These are phyloP conservation scores for Drosophila subquinaria DNA, from an alignment of 2,888 invertebrate genomes.

Conservation along the genomic window DNA sequence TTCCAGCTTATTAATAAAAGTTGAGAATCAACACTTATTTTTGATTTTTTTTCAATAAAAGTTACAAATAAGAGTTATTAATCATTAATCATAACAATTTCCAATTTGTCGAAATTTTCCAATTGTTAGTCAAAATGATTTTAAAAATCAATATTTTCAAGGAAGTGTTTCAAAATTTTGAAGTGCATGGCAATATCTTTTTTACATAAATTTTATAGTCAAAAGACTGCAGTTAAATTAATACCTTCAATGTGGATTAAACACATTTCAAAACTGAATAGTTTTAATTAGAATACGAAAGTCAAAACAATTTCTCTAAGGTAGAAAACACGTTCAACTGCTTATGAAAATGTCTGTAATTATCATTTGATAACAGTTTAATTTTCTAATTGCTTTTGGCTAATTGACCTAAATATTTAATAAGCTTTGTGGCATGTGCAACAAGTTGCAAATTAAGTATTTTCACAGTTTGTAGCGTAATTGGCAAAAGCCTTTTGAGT, in stretches of 20 bases:
- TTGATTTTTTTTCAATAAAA: too few species aligned
- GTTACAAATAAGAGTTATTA: too few species aligned
- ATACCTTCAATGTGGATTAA: background rate
- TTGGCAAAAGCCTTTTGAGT: slow-evolving; percentile 31
- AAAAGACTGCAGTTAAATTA: too few species aligned
- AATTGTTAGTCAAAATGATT: too few species aligned
- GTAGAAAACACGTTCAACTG: background rate
- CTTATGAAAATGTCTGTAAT: background rate
- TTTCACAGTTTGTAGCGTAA: slow-evolving; percentile 35
- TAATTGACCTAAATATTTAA: slow-evolving; percentile 39
- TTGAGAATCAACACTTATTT: too few species aligned
- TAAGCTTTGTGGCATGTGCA: slow-evolving; percentile 33
- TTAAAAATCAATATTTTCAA: too few species aligned
- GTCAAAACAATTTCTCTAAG: background rate
- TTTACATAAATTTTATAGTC: too few species aligned
- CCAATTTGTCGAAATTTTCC: too few species aligned
- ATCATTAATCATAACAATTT: too few species aligned
- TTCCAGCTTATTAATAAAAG: too few species aligned
- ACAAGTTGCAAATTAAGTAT: slow-evolving; percentile 45
- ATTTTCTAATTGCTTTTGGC: slow-evolving; percentile 11
- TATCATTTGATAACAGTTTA: slow-evolving; percentile 11
- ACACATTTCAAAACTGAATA: background rate
- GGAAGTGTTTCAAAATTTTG: too few species aligned
- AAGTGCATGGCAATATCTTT: too few species aligned
- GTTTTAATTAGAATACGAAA: background rate